Evolutionary conservation across 2,113 vertebrate species (phyloP).

Genomic region (Lagopus leucura): DNA sequence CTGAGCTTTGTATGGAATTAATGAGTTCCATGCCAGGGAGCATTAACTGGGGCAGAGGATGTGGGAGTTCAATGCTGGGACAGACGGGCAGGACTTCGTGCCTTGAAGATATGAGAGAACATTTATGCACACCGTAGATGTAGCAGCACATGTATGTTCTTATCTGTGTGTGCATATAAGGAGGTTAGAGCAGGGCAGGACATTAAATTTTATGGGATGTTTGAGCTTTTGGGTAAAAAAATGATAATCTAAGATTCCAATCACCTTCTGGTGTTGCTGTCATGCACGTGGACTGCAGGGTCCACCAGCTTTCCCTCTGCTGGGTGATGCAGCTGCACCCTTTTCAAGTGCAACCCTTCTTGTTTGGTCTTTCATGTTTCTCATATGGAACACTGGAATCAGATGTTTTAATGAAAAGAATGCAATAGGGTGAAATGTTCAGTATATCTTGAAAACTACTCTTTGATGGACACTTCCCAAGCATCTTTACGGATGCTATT

Average conservation of each 20-base stretch:
- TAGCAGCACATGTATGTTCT: not conserved
- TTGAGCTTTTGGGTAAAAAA: not conserved
- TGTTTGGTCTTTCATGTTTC: not conserved
- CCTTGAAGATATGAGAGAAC: not conserved
- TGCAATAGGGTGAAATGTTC: not conserved
- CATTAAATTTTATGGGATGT: not conserved
- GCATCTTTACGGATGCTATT: not conserved
- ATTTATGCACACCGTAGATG: not conserved
- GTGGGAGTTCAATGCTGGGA: fast-evolving
- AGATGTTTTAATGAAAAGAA: not conserved
- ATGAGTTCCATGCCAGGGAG: not conserved
- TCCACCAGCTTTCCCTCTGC: not conserved
- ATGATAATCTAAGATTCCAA: not conserved
- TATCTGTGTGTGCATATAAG: too few relatives aligned
- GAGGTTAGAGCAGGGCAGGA: not conserved
- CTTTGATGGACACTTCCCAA: not conserved
- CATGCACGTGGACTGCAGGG: not conserved
- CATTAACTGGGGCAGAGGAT: not conserved
- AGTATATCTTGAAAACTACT: not conserved
- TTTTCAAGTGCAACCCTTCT: fast-evolving
- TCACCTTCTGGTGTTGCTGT: not conserved
- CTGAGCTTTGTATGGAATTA: not conserved
- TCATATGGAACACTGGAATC: not conserved
- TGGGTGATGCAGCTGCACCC: not conserved
- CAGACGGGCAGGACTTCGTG: not conserved